A percentile compares a stretch with the other conserved stretches of the same genome.
These are phyloP conservation scores for Agriopis leucophaearia DNA, from an alignment of 2,888 invertebrate species.

Conservation along the genomic window DNA sequence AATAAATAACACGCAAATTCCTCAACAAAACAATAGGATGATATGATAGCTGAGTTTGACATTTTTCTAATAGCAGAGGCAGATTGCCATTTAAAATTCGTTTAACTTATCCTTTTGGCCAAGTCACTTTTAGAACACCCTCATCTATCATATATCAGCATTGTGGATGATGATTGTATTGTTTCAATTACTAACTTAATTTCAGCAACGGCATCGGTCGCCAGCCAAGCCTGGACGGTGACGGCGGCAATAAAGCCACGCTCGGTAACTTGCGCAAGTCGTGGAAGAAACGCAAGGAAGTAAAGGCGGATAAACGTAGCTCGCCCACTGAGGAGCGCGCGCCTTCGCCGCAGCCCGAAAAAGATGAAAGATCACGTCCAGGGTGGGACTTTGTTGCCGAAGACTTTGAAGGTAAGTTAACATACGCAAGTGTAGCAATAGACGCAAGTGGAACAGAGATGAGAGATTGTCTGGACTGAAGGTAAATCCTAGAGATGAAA, in stretches of 20 bases:
- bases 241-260: constrained; percentile 73
- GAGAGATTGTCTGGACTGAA: too few species aligned
- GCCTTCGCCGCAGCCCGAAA: constrained; percentile 67
- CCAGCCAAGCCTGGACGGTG: constrained; percentile 71
- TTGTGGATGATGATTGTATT: too few species aligned
- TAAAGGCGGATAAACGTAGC: constrained; percentile 71
- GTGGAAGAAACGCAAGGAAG: constrained; percentile 84
- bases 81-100: too few species aligned
- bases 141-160: too few species aligned
- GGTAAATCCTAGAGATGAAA: too few species aligned
- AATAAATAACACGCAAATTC: too few species aligned
- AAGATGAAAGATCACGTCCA: constrained; percentile 71
- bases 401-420: constrained; percentile 89
- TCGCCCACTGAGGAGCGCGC: constrained; percentile 77
- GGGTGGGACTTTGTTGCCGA: constrained; percentile 92
- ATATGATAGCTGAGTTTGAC: too few species aligned
- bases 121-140: too few species aligned
- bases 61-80: too few species aligned
- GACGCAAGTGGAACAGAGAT: too few species aligned
- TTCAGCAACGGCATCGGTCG: constrained; percentile 75
- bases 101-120: too few species aligned
- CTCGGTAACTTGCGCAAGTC: constrained; percentile 79
- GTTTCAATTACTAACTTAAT: not conserved
- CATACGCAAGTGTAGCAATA: not conserved
- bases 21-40: too few species aligned